phyloP scores from a whole-genome alignment of 2,888 invertebrate genomes.

The Mimumesa dahlbomi region DNA sequence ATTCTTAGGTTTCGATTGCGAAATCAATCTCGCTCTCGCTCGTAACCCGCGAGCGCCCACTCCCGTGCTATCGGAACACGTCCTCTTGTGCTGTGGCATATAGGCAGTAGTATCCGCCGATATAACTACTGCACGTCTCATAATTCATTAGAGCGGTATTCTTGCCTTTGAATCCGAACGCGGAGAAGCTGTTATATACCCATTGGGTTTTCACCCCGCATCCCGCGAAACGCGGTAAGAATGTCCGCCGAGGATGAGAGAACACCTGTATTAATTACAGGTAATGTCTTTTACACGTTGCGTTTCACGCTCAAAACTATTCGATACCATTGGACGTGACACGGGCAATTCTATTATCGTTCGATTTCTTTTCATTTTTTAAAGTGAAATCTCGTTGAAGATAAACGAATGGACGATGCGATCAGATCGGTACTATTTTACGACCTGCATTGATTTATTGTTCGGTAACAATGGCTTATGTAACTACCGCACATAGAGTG shows the following conservation, averaged over 20 bases:
- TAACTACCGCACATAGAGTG: constrained; percentile 44
- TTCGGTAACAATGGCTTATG: constrained; percentile 48
- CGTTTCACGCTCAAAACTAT: constrained; percentile 11
- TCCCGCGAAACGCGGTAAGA: constrained; percentile 41
- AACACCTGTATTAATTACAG: constrained; percentile 48
- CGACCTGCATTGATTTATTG: constrained; percentile 36
- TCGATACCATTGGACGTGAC: too few species aligned
- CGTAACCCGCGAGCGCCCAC: constrained; percentile 55
- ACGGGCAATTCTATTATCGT: too few species aligned
- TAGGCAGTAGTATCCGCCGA: constrained; percentile 52
- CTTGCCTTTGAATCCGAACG: constrained; percentile 39
- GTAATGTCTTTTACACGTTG: constrained; percentile 10
- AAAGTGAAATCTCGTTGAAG: too few species aligned
- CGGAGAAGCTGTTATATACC: constrained; percentile 36
- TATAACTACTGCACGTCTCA: constrained; percentile 63
- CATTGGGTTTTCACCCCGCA: constrained; percentile 7
- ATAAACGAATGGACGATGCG: too few species aligned
- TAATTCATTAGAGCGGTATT: constrained; percentile 64
- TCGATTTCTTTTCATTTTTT: too few species aligned
- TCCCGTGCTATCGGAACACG: constrained; percentile 48
- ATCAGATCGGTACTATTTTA: constrained; percentile 26
- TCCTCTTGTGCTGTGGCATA: constrained; percentile 42
- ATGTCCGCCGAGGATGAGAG: background rate
- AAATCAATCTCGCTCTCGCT: constrained; percentile 68
- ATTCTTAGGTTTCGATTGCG: constrained; percentile 67